Evolutionary conservation across 2,113 vertebrate species (phyloP).

Genomic region (Neogale vison): DNA sequence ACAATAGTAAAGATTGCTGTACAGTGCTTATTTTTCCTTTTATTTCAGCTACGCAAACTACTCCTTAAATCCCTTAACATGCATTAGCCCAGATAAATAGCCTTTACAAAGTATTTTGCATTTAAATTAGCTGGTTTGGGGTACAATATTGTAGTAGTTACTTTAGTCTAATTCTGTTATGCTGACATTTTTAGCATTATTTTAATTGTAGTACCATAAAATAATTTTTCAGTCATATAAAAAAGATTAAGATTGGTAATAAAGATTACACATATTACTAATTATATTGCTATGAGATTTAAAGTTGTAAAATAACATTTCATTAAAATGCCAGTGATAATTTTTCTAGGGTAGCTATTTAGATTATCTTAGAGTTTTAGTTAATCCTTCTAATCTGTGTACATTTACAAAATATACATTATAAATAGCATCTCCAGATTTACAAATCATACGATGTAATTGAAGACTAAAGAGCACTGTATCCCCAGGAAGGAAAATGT

Average conservation of each 20-base stretch:
- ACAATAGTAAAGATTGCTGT: slow-evolving; percentile 89
- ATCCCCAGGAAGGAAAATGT: not conserved
- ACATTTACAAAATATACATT: slow-evolving; percentile 51
- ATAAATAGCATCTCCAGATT: slow-evolving; percentile 45
- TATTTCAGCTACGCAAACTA: slow-evolving; percentile 75
- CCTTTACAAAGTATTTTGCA: slow-evolving; percentile 74
- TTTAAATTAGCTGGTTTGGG: slow-evolving; percentile 80
- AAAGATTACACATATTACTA: slow-evolving; percentile 79
- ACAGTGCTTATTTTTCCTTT: slow-evolving; percentile 71
- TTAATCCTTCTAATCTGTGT: slow-evolving; percentile 49
- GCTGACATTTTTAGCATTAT: slow-evolving; percentile 76
- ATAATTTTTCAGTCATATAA: slow-evolving; percentile 77
- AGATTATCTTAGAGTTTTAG: slow-evolving; percentile 59
- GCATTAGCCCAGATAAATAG: slow-evolving; percentile 79
- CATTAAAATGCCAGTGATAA: slow-evolving; percentile 72
- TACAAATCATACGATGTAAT: not conserved
- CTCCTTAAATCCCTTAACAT: slow-evolving; percentile 80
- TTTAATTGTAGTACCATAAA: slow-evolving; percentile 82
- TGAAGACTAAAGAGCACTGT: not conserved
- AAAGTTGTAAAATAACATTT: slow-evolving; percentile 79
- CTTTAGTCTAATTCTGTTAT: slow-evolving; percentile 79
- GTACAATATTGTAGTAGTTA: slow-evolving; percentile 73
- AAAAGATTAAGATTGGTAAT: slow-evolving; percentile 77
- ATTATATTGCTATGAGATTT: slow-evolving; percentile 74
- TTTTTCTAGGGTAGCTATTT: slow-evolving; percentile 59